These are phyloP conservation scores for Silurus meridionalis DNA, from an alignment of 2,113 vertebrate species.

Conservation along the genomic window DNA sequence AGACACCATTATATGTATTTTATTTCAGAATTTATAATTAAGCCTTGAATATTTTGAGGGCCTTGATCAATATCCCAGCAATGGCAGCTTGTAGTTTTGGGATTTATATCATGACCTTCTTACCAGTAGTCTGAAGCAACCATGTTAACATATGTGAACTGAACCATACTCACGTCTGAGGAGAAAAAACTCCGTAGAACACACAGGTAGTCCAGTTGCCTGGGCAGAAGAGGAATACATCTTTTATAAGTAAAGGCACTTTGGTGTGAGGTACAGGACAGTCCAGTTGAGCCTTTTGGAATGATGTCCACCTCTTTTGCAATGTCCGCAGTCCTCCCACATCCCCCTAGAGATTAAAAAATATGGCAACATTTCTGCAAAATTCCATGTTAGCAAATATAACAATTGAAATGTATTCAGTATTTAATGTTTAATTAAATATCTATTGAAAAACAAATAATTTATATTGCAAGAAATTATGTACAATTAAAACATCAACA, in stretches of 20 bases:
- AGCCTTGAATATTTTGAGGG: too few species aligned
- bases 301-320: conserved; percentile 78
- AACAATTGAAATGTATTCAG: neutral
- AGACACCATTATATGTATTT: too few species aligned
- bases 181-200: conserved; percentile 76
- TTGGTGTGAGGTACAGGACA: conserved; percentile 69
- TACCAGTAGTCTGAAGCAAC: neutral
- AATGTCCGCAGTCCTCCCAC: conserved; percentile 71
- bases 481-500: too few species aligned
- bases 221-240: conserved; percentile 72
- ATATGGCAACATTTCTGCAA: neutral
- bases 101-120: too few species aligned
- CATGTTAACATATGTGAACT: neutral
- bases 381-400: neutral
- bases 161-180: conserved; percentile 70
- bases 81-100: too few species aligned
- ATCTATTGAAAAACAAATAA: neutral
- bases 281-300: conserved; percentile 76
- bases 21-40: too few species aligned
- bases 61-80: too few species aligned
- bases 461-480: too few species aligned
- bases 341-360: conserved; percentile 67
- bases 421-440: neutral
- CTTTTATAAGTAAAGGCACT: conserved; percentile 74
- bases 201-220: conserved; percentile 66